Evolutionary conservation across 1,140 invertebrate genomes (phyloP).

Genomic region (Cydia amplana): DNA sequence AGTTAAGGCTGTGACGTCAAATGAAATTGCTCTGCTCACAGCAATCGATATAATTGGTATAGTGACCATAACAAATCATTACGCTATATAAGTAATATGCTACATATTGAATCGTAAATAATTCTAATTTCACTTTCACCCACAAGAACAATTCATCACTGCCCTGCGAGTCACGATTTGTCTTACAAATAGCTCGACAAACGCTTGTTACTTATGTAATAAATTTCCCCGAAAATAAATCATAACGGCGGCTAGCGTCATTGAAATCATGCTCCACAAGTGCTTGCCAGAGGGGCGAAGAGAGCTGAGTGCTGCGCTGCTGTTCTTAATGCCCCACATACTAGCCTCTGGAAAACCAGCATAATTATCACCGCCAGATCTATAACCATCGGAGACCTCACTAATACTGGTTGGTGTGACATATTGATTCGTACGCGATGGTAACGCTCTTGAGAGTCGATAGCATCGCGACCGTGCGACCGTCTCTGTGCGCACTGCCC

Average conservation of each 20-base stretch:
- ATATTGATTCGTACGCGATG: constrained; percentile 60
- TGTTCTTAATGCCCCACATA: not conserved
- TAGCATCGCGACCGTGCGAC: constrained; percentile 44
- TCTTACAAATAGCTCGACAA: constrained; percentile 42
- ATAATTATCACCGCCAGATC: not conserved
- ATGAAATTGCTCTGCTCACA: not conserved
- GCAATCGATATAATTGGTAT: not conserved
- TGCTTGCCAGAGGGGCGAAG: constrained; percentile 53
- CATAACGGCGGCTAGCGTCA: constrained; percentile 61
- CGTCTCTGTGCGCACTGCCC: constrained; percentile 67
- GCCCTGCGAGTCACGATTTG: constrained; percentile 43
- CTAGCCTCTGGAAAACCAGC: not conserved
- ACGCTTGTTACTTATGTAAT: constrained; percentile 42
- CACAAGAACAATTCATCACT: constrained; percentile 38
- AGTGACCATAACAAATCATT: not conserved
- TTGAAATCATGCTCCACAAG: constrained; percentile 69
- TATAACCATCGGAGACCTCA: constrained; percentile 64
- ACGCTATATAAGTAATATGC: constrained; percentile 1
- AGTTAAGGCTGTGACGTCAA: not conserved
- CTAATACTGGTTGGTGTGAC: constrained; percentile 74
- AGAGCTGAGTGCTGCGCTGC: not conserved
- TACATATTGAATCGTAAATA: constrained; percentile 14
- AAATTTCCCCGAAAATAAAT: constrained; percentile 65
- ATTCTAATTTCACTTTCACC: constrained; percentile 32
- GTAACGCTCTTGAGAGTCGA: constrained; percentile 47